Base-by-base conservation (phyloP, 2,797 vertebrate species). In the Phrynocephalus guinanensis region DNA sequence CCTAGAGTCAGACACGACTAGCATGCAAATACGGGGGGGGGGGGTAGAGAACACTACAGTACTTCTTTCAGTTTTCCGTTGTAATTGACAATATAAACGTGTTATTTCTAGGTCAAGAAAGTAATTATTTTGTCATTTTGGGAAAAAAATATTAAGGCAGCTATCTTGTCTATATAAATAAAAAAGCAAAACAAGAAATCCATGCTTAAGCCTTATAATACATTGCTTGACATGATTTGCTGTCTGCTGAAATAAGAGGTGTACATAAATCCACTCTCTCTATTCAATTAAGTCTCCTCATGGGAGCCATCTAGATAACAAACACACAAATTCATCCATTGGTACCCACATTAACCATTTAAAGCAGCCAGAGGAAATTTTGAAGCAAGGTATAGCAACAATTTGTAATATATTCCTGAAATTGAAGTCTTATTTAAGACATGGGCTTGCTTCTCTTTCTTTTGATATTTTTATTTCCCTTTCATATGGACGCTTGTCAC, bases 401-500 rank as follows among this genome's bases (percentile, higher is more conserved):
- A 48, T 48, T 91, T 93, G 88, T 82, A 90, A 92, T 85, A 91
- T 91, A 87, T 89, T 83, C 3, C 0, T 15, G 91, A 90, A 91
- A 86, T 84, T 92, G 87, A 67, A 72, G 92, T 93, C 92, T 90
- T 87, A 93, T 91, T 90, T 86, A 94, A 95, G 94, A 93, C 83
- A 93, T 84, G 38, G 2, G 0, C 85, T 90, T 93, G n/a, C 79
- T 93, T 95, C 93, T 93, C 80, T 93, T 26, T 38, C 48, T 91
- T 89, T 93, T 95, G 93, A 94, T 96, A 93, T 95, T 95, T 96
- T 97, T 95, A 91, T 95, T 95, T 95, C 92, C 94, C 94, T 96
- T 96, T 95, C 95, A 93, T 87, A 94, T 95, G 92, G 89, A 90
- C 88, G 92, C 95, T 97, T 96, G 94, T 95, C 90, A 94, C 88